Percentiles rank a stretch among this genome's conserved stretches.
Evolutionary conservation across 2,888 invertebrate genomes (phyloP).

Genomic region (Tipula unca): DNA sequence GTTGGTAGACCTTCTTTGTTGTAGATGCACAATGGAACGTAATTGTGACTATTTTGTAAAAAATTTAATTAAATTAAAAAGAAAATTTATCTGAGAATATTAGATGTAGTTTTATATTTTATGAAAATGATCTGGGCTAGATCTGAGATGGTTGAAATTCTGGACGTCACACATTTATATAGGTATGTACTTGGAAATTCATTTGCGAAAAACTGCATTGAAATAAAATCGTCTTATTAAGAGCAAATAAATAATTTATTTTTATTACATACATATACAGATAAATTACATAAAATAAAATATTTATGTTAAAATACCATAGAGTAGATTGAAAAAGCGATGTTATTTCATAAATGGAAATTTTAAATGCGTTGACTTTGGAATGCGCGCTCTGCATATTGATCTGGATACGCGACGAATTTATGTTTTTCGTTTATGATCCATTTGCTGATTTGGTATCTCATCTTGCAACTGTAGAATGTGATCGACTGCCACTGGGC

Average conservation of each 20-base stretch:
- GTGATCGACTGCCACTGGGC: conserved; percentile 79
- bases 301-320: background rate
- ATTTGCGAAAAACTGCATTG: too few species aligned
- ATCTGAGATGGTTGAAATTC: background rate
- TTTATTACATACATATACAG: background rate
- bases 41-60: background rate
- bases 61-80: background rate
- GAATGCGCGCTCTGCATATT: background rate
- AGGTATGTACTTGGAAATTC: too few species aligned
- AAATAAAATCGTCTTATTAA: background rate
- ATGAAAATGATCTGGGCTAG: too few species aligned
- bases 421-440: conserved; percentile 39
- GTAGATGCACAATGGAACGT: background rate
- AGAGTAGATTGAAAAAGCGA: background rate
- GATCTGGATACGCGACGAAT: background rate
- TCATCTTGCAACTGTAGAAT: conserved; percentile 74
- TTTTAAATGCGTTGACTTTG: background rate
- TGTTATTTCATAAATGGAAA: background rate
- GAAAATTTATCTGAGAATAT: background rate
- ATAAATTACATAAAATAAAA: background rate
- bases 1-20: background rate
- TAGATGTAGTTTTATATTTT: too few species aligned
- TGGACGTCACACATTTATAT: too few species aligned
- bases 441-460: conserved; percentile 47
- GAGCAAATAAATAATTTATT: background rate